phyloP scores from a whole-genome alignment of 2,888 invertebrate species.

The Nomada goodeniana region DNA sequence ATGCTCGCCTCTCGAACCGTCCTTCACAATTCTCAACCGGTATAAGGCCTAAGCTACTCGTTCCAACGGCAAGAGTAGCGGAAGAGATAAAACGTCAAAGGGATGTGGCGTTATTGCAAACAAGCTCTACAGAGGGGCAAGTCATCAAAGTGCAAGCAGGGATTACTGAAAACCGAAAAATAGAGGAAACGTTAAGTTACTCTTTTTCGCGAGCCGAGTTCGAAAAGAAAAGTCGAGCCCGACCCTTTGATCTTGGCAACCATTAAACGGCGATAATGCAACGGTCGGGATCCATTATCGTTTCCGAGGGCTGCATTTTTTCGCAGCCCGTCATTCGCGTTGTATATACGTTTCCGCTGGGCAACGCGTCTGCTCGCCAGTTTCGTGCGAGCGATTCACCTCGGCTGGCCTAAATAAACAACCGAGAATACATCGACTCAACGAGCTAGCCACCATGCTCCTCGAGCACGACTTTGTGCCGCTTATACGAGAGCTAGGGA shows the following conservation, averaged over 20 bases:
- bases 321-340: slow-evolving; percentile 20
- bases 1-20: too few species aligned
- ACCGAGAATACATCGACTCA: slow-evolving; percentile 84
- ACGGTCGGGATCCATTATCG: slow-evolving; percentile 49
- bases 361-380: slow-evolving; percentile 37
- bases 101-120: neutral
- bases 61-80: too few species aligned
- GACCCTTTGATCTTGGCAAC: slow-evolving; percentile 47
- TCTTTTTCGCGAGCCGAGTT: slow-evolving; percentile 1
- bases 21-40: too few species aligned
- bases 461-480: slow-evolving; percentile 60
- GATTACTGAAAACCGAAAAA: neutral
- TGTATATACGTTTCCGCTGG: slow-evolving; percentile 41
- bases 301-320: slow-evolving; percentile 51
- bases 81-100: neutral
- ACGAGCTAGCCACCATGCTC: slow-evolving; percentile 72
- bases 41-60: too few species aligned
- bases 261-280: slow-evolving; percentile 51
- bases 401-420: slow-evolving; percentile 84
- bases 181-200: neutral
- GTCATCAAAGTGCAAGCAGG: neutral
- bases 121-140: neutral
- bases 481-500: slow-evolving; percentile 49
- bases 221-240: slow-evolving; percentile 20
- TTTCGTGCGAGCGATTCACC: slow-evolving; percentile 80